Evolutionary conservation across 2,888 invertebrate species (phyloP), one percentile per base, ranked within the genome.

Genomic region (Omphaloscelis lunosa): DNA sequence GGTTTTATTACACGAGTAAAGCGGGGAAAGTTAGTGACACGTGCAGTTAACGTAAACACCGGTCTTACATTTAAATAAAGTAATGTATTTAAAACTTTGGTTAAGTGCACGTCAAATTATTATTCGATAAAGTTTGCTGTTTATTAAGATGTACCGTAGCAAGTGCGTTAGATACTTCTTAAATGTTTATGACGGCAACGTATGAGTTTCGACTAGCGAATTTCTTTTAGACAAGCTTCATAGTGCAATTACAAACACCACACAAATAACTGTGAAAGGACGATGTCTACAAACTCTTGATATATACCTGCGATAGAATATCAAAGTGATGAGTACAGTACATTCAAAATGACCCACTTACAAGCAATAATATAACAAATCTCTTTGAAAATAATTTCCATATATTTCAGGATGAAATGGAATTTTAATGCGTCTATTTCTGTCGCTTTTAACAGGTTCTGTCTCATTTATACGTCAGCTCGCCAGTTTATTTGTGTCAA

Each of bases 1-100:
- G 93, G 91, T 92, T 93, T 92, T 93, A 93, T 94, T 95, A 90
- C 91, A 92, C 83, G 86, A 93, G 93, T 92, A 92, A 90, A 91
- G 92, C 93, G 94, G 93, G 89, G 90, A 91, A 92, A 92, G 91
- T 91, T 90, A 86, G 88, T 86, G 87, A 88, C 88, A 88, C 88
- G 86, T 88, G 87, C 85, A 90, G 84, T 90, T 89, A 87, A 91
- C 88, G 85, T 90, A 88, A 90, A 91, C 85, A 89, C 85, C 81
- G 83, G 83, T 88, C 89, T 86, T 84, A 84, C 86, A 79, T 89
- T 89, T 88, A 86, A 91, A 91, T 88, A 86, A 87, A 88, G 86
- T 89, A 85, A 79, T 86, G 88, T 85, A 83, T 86, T 83, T 81
- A 73, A 88, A 86, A 80, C 75, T 87, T 79, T 79, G 39, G 41